A percentile compares a stretch with the other conserved stretches of the same genome.
phyloP scores from a whole-genome alignment of 2,113 vertebrate genomes.

The Phoxinus phoxinus region DNA sequence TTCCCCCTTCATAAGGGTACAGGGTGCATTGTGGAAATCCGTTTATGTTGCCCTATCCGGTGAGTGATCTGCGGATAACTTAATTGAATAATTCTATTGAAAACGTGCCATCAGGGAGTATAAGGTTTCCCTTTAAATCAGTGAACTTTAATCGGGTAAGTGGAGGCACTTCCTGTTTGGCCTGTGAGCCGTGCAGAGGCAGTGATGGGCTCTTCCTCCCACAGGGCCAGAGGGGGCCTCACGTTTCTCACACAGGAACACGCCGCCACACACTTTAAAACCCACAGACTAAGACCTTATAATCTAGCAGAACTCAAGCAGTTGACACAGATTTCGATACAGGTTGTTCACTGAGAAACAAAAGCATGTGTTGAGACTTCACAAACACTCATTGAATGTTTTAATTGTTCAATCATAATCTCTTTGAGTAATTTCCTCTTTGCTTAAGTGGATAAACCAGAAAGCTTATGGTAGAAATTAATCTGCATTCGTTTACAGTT shows the following conservation, averaged over 20 bases:
- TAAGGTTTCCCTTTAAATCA: conserved; percentile 58
- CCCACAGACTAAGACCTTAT: neutral
- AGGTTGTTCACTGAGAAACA: neutral
- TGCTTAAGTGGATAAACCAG: neutral
- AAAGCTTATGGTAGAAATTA: neutral
- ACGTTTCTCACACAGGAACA: conserved; percentile 24
- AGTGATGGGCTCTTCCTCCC: conserved; percentile 42
- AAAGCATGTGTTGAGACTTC: neutral
- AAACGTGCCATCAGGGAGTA: conserved; percentile 62
- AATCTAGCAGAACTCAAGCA: neutral
- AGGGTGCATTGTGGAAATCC: conserved; percentile 42
- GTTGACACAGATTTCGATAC: neutral
- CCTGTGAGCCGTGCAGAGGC: conserved; percentile 27
- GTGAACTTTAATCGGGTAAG: conserved; percentile 47
- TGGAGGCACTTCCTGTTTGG: conserved; percentile 54
- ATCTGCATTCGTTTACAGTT: neutral
- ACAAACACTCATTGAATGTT: neutral
- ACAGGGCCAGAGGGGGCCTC: conserved; percentile 16
- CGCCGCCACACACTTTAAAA: conserved; percentile 21
- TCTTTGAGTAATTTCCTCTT: neutral
- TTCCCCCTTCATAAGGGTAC: conserved; percentile 21
- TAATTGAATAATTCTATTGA: conserved; percentile 68
- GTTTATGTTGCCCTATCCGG: conserved; percentile 46
- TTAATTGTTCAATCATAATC: neutral
- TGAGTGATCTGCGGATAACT: conserved; percentile 63